Evolutionary conservation across 1,140 invertebrate genomes (phyloP).

Genomic region (Berghia stephanieae): DNA sequence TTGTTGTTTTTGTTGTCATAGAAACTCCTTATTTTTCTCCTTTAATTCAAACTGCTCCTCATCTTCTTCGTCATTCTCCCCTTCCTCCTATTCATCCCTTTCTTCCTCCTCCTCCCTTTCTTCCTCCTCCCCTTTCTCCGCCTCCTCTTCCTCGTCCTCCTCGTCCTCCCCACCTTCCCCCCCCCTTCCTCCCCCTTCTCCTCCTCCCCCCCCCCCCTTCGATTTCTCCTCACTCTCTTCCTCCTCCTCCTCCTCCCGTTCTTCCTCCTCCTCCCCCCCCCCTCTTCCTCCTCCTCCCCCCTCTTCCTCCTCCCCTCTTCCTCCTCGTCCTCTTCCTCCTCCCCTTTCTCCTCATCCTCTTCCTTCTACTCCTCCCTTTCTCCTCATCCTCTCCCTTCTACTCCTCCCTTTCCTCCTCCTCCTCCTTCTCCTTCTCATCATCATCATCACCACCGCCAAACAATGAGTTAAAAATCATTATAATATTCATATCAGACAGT

Average conservation of each 20-base stretch:
- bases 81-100: background rate
- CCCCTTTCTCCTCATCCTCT: too few species aligned
- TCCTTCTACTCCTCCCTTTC: too few species aligned
- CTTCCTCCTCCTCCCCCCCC: background rate
- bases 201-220: background rate
- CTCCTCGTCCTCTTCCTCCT: background rate
- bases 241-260: background rate
- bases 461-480: too few species aligned
- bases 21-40: background rate
- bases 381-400: too few species aligned
- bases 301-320: background rate
- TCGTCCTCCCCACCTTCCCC: background rate
- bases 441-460: too few species aligned
- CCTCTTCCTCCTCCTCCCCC: background rate
- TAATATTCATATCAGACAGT: too few species aligned
- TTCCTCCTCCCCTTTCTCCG: background rate
- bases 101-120: background rate
- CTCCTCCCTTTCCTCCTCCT: too few species aligned
- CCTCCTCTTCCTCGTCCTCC: background rate
- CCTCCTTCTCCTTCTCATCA: too few species aligned
- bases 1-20: background rate
- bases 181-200: background rate
- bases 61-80: slow-evolving; percentile 3
- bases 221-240: background rate
- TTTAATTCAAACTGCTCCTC: background rate